Evolutionary conservation across 2,797 vertebrate genomes (phyloP).

Genomic region (Paguma larvata): DNA sequence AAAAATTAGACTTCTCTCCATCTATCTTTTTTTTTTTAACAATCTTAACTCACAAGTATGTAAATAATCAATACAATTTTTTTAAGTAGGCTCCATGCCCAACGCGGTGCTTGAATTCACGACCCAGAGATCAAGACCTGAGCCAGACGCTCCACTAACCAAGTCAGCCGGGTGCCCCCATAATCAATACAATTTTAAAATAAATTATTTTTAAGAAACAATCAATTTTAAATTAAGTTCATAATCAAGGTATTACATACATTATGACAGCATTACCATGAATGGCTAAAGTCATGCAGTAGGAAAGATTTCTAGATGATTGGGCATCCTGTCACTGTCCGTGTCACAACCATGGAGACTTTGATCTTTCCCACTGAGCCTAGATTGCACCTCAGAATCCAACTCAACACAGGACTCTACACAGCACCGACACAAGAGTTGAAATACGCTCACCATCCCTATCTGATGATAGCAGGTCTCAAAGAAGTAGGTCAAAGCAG

Average conservation of each 20-base stretch:
- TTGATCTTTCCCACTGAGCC: not conserved
- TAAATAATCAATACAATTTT: constrained; percentile 33
- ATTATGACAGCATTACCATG: not conserved
- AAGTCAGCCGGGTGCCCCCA: not conserved
- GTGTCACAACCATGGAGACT: not conserved
- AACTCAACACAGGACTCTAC: not conserved
- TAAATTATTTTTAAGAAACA: constrained; percentile 3
- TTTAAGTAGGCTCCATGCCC: too few species aligned
- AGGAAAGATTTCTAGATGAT: not conserved
- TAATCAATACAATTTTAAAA: constrained; percentile 47
- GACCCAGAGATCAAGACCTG: too few species aligned
- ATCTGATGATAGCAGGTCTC: not conserved
- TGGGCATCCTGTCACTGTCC: not conserved
- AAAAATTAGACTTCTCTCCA: not conserved
- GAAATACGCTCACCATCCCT: not conserved
- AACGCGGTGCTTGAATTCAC: too few species aligned
- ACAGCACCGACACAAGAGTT: not conserved
- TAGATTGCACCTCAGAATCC: not conserved
- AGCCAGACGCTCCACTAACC: too few species aligned
- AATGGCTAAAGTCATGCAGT: not conserved
- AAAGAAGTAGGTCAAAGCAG: not conserved
- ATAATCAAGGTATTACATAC: not conserved
- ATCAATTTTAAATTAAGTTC: not conserved
- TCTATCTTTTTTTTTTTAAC: not conserved
- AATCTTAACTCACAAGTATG: constrained; percentile 17